phyloP scores from a whole-genome alignment of 1,140 invertebrate species.

The Lordiphosa mommai region DNA sequence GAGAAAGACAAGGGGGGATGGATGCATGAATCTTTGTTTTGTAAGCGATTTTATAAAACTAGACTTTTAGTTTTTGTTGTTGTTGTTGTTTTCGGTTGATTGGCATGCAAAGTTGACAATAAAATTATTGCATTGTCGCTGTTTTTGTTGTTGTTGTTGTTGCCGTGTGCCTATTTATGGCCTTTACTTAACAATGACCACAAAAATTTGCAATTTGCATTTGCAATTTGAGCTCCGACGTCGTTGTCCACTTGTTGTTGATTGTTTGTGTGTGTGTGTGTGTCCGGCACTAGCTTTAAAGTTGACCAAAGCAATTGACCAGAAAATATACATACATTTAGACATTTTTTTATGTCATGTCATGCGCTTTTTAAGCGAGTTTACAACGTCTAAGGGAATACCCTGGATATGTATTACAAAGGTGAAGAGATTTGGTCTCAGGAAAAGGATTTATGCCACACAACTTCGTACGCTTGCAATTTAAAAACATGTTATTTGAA shows the following conservation, averaged over 20 bases:
- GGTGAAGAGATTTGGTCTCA: no score
- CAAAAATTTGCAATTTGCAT: conserved; percentile 74
- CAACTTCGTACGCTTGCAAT: no score
- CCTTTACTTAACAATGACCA: conserved; percentile 72
- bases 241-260: conserved; percentile 19
- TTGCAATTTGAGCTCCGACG: conserved; percentile 59
- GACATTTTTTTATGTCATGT: conserved; percentile 7
- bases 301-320: conserved; percentile 49
- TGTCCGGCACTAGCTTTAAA: conserved; percentile 22
- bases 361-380: conserved; percentile 7
- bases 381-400: conserved; percentile 1
- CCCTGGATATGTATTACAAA: background rate
- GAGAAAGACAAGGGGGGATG: conserved; percentile 14
- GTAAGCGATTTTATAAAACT: conserved; percentile 21
- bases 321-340: conserved; percentile 40
- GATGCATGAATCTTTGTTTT: conserved; percentile 17
- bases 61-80: conserved; percentile 37
- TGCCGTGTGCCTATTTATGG: conserved; percentile 61
- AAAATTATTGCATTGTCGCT: conserved; percentile 59
- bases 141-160: conserved; percentile 13
- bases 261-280: conserved; percentile 1
- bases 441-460: no score
- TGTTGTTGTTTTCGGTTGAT: conserved; percentile 27
- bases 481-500: no score
- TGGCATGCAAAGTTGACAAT: conserved; percentile 64